A percentile compares a stretch with the other conserved stretches of the same genome.
phyloP scores from a whole-genome alignment of 2,113 vertebrate species.

The Antechinus stuartii region DNA sequence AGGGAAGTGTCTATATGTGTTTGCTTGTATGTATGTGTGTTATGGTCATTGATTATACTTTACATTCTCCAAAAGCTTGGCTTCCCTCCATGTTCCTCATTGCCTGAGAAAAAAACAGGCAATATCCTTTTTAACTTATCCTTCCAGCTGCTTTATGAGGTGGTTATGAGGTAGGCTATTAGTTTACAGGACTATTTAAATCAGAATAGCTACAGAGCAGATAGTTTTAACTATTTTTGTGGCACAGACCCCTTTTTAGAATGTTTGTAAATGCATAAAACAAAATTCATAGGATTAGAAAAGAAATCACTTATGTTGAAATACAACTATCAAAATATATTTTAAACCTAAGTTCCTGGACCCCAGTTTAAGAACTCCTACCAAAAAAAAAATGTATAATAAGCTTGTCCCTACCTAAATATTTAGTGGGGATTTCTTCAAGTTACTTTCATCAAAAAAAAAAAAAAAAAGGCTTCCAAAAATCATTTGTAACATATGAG shows the following conservation, averaged over 20 bases:
- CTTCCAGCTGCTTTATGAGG: background rate
- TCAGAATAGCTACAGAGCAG: background rate
- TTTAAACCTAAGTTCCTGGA: no score
- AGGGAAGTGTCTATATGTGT: no score
- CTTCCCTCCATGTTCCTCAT: no score
- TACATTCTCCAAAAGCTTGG: conserved; percentile 18
- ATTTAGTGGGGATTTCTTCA: background rate
- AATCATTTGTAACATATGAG: background rate
- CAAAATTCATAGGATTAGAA: no score
- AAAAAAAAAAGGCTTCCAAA: no score
- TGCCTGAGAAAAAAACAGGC: background rate
- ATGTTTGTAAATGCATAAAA: no score
- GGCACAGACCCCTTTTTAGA: no score
- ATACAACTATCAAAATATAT: no score
- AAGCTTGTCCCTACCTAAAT: background rate
- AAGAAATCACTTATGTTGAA: no score
- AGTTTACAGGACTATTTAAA: background rate
- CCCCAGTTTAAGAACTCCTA: no score
- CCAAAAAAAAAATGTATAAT: background rate
- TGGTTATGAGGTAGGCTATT: background rate
- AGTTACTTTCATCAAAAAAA: background rate
- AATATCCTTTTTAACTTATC: background rate
- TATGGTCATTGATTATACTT: background rate
- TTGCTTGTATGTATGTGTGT: no score
- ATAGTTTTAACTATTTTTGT: no score